These are phyloP conservation scores for Schizothorax lantsangensis DNA, from an alignment of 2,797 vertebrate genomes.

Conservation along the genomic window DNA sequence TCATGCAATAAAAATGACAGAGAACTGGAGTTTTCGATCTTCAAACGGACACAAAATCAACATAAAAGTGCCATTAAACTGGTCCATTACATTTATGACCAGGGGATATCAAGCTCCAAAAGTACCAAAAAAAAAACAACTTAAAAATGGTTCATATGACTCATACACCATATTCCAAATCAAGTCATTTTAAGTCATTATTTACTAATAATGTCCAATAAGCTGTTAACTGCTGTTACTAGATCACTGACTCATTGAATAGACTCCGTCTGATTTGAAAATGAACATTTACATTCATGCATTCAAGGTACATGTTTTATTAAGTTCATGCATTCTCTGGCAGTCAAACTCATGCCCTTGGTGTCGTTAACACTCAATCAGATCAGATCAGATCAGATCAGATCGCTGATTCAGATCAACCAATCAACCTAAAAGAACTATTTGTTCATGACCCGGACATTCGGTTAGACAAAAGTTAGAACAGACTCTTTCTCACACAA, in stretches of 20 bases:
- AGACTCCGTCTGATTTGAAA: no score
- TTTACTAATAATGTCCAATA: neutral
- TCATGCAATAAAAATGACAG: neutral
- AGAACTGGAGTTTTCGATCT: neutral
- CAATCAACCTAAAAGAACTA: neutral
- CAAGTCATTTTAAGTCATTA: neutral
- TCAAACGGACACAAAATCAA: constrained; percentile 2
- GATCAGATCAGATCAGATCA: no score
- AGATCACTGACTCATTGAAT: neutral
- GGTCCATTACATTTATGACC: neutral
- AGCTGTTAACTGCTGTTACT: neutral
- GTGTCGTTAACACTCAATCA: neutral
- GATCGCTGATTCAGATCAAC: neutral
- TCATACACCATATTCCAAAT: neutral
- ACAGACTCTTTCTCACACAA: neutral
- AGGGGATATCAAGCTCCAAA: neutral
- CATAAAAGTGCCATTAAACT: neutral
- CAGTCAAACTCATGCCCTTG: neutral
- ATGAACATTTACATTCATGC: neutral
- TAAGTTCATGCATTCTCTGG: neutral
- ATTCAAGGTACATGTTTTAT: neutral
- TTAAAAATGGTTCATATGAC: neutral
- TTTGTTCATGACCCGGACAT: neutral
- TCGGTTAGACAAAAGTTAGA: neutral
- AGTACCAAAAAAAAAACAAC: neutral